These are phyloP conservation scores for Lepidocyrtoides sp. DNA, from an alignment of 2,888 invertebrate species.

Conservation along the genomic window DNA sequence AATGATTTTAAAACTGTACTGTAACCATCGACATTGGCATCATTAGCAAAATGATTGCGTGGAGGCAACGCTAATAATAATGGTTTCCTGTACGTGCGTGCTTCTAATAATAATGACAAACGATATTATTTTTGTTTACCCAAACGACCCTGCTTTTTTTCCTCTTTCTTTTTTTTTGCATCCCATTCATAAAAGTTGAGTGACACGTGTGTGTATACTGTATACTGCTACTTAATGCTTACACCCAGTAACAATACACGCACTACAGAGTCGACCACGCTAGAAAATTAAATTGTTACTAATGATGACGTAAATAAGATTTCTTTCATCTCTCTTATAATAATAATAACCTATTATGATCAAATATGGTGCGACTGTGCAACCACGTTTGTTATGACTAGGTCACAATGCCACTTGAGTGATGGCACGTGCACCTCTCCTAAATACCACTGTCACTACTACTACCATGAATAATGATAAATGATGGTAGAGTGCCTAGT, in stretches of 20 bases:
- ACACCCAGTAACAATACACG: neutral
- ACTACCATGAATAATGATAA: constrained; percentile 36
- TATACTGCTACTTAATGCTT: neutral
- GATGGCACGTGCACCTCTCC: constrained; percentile 68
- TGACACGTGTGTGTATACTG: neutral
- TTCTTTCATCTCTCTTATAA: neutral
- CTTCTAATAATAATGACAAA: neutral
- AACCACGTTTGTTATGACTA: constrained; percentile 74
- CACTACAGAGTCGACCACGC: neutral
- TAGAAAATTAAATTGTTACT: constrained; percentile 59
- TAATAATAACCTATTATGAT: no score
- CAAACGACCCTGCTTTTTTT: neutral
- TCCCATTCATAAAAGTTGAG: neutral
- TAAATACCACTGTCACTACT: neutral
- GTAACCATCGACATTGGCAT: no score
- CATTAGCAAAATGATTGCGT: neutral
- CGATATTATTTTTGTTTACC: neutral
- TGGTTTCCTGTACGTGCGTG: no score
- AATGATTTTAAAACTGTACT: no score
- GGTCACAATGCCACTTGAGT: constrained; percentile 67
- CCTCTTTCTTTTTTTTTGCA: neutral
- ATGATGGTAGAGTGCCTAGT: neutral
- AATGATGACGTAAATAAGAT: constrained; percentile 41
- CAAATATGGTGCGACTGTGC: neutral
- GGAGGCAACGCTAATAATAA: neutral